Conservation (phyloP, 1,140 invertebrate genomes). For the Calliopsis andreniformis region DNA sequence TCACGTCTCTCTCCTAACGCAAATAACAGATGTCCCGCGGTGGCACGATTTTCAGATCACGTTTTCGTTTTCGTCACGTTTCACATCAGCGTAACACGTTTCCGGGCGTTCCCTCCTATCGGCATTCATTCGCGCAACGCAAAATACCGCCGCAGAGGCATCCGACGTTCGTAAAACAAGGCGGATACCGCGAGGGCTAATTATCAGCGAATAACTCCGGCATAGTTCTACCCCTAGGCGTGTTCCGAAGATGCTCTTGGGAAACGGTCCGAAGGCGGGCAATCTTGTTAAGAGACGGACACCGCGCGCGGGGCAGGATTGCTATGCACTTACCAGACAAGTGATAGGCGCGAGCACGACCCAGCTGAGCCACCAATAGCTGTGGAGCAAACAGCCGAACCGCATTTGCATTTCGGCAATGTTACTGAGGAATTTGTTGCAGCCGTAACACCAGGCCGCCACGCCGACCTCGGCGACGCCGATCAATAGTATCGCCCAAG, state of each 20-base stretch:
- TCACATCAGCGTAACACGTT: neutral
- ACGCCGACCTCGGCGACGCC: constrained; percentile 87
- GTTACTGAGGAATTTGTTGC: constrained; percentile 82
- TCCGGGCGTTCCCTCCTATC: neutral
- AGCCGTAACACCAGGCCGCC: constrained; percentile 89
- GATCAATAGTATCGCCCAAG: constrained; percentile 91
- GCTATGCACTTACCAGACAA: constrained; percentile 57
- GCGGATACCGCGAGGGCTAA: neutral
- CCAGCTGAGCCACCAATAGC: constrained; percentile 84
- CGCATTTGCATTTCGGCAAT: constrained; percentile 83
- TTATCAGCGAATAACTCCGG: constrained; percentile 26
- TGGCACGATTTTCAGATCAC: too few species aligned
- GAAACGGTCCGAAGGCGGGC: neutral
- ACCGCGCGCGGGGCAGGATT: neutral
- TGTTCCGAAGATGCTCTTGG: neutral
- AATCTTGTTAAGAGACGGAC: constrained; percentile 1
- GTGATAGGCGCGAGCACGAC: constrained; percentile 81
- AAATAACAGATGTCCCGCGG: too few species aligned
- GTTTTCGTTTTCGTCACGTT: too few species aligned
- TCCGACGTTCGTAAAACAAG: neutral
- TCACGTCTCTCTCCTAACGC: too few species aligned
- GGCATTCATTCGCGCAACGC: neutral
- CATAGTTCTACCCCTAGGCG: constrained; percentile 22
- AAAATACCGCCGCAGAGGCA: neutral
- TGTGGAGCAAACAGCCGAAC: constrained; percentile 77